phyloP scores from a whole-genome alignment of 2,888 invertebrate species.

The Pristionchus maxplancki region DNA sequence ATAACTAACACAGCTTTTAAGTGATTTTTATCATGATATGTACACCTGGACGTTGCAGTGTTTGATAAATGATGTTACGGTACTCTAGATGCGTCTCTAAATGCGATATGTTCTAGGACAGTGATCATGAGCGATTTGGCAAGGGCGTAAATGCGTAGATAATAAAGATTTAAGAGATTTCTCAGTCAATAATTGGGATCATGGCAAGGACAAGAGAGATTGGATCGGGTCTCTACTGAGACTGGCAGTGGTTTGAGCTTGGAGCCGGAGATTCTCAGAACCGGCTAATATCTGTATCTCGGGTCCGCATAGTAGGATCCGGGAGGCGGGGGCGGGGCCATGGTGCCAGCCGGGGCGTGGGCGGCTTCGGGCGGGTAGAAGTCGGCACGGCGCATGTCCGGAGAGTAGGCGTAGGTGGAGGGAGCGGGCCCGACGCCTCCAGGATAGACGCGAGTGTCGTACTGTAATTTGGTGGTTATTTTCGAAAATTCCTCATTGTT shows the following conservation, averaged over 20 bases:
- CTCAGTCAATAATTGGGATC: neutral
- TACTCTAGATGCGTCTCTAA: neutral
- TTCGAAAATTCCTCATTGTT: neutral
- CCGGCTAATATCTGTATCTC: constrained; percentile 41
- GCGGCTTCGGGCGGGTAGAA: constrained; percentile 46
- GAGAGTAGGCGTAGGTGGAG: constrained; percentile 53
- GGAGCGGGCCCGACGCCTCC: constrained; percentile 5
- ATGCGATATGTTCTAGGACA: neutral
- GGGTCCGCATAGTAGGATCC: constrained; percentile 43
- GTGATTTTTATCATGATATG: neutral
- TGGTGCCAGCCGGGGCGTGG: neutral
- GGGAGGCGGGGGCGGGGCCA: constrained; percentile 13
- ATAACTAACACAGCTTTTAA: neutral
- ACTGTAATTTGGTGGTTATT: neutral
- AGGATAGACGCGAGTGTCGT: constrained; percentile 46
- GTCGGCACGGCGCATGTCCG: constrained; percentile 51
- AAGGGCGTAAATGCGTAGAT: neutral
- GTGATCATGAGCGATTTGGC: neutral
- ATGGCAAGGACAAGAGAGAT: too few relatives aligned
- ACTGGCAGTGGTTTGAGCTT: constrained; percentile 15
- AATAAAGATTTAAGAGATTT: neutral
- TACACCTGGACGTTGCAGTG: neutral
- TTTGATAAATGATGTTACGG: neutral
- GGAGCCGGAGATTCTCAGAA: neutral
- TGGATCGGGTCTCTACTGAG: neutral